Base-by-base conservation (phyloP, 1,140 invertebrate genomes). In the Drosophila virilis region DNA sequence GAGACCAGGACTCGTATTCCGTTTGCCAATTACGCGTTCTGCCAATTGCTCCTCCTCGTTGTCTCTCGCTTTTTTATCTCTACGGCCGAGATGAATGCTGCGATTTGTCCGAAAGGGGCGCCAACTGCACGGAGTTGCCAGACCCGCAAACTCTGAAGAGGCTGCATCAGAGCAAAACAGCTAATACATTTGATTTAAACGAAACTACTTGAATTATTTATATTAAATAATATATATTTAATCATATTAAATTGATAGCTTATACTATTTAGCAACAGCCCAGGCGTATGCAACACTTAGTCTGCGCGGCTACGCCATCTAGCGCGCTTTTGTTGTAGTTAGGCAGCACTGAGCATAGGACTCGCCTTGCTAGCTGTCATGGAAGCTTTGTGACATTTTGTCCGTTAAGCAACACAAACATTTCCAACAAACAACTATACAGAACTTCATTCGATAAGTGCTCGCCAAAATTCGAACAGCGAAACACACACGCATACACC, bases 11-110 rank as follows among this genome's bases (percentile, higher is more conserved):
- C 35, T 57, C 64, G 42, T n/a, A 46, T 60, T 55, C 51, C 50
- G 37, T 22, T 58, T 42, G 69, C 65, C 50, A 74, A 69, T 62
- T 62, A 60, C 57, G 50, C 62, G 55, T 42, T 13, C 13, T 15
- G 40, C 45, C 59, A 59, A 17, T 59, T 46, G 40, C 8, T 40
- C 35, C 40, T 40, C 17, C 22, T 54, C 51, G 8, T 12, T 46
- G 13, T 22, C 45, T 10, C 45, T 22, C 35, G 8, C n/a, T 7
- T 32, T 60, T 46, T 32, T 15, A 57, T 66, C 52, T 32, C 12
- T n/a, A 15, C 15, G 38, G 22, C 10, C 45, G 42, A n/a, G 32
- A 6, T 48, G 17, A 17, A 17, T 1, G 17, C 17, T 17, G 17
- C 17, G 17, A 17, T 17, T 17, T 17, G 17, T 1, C 17, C 17